phyloP scores from a whole-genome alignment of 2,797 vertebrate genomes.

The Sebastes minor region DNA sequence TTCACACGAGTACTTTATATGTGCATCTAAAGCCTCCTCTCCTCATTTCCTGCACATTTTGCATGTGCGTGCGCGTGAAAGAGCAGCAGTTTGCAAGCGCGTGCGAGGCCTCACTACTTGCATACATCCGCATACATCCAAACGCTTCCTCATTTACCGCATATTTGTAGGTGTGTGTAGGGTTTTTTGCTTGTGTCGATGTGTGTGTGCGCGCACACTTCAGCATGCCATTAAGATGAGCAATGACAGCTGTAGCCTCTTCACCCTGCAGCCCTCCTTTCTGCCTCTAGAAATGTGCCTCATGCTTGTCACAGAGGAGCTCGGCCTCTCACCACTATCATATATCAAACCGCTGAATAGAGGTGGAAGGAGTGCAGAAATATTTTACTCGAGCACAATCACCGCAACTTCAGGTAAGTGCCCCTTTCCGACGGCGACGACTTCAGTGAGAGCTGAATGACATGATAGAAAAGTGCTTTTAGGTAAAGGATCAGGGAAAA shows the following conservation, averaged over 20 bases:
- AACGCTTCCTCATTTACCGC: slow-evolving; percentile 63
- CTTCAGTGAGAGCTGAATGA: slow-evolving; percentile 32
- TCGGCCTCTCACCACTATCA: slow-evolving; percentile 66
- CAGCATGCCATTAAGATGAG: slow-evolving; percentile 76
- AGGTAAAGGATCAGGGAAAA: slow-evolving; percentile 28
- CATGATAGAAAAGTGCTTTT: slow-evolving; percentile 45
- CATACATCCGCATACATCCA: slow-evolving; percentile 48
- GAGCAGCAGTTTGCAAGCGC: neutral
- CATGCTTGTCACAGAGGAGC: slow-evolving; percentile 65
- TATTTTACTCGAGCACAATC: slow-evolving; percentile 69
- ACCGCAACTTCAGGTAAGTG: slow-evolving; percentile 52
- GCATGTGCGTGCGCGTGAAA: neutral
- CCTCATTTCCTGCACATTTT: slow-evolving; percentile 72
- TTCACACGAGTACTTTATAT: slow-evolving; percentile 51
- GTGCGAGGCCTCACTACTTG: slow-evolving; percentile 8
- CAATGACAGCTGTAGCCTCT: slow-evolving; percentile 83
- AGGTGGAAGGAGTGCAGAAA: slow-evolving; percentile 64
- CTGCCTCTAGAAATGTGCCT: slow-evolving; percentile 69
- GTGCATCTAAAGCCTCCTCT: slow-evolving; percentile 56
- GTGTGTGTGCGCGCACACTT: slow-evolving; percentile 20
- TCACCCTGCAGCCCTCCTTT: slow-evolving; percentile 72
- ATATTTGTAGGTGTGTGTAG: slow-evolving; percentile 56
- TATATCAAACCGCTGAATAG: slow-evolving; percentile 71
- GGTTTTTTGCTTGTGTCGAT: neutral
- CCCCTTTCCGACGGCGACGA: slow-evolving; percentile 32